Base-by-base conservation (phyloP, 2,797 vertebrate species). In the Poliocrania exsul region DNA sequence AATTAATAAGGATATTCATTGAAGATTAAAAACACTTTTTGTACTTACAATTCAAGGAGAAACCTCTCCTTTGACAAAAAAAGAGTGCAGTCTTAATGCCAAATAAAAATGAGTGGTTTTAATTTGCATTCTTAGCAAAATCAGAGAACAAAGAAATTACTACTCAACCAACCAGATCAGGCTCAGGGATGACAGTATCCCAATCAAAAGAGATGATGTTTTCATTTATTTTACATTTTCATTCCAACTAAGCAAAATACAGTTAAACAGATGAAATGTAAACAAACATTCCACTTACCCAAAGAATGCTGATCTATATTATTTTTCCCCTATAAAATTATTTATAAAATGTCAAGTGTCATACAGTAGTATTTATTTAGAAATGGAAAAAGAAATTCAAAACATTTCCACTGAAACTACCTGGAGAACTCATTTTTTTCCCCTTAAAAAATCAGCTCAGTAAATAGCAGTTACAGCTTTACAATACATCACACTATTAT, bases 1-100 rank as follows among this genome's bases (percentile, higher is more conserved):
- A 99, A 99, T 99, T 99, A 99, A 99, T 98, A 97, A 98, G 98
- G 98, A 98, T 99, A 99, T 98, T 98, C 97, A 98, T 72, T 98
- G 98, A 98, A 98, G 98, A 98, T 98, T 98, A 97, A 98, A 98
- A 98, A 94, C 96, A 97, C 94, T 98, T 97, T 98, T 97, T 97
- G 95, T 98, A 98, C 98, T 98, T 98, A 97, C 96, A 97, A 98
- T 98, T 98, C 97, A 97, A 98, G 97, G 97, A 97, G 95, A 98
- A 98, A 97, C 96, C 95, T 98, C 96, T 97, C 97, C 92, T 98
- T 98, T 98, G 96, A 97, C 97, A 97, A 89, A 84, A 98, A 97
- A 96, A 96, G 96, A 97, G 95, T 97, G 96, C 93, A 95, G 96
- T 97, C 98, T 97, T 97, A 97, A 97, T 97, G 95, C 96, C 97